Percentiles rank a stretch among this genome's conserved stretches.
phyloP scores from a whole-genome alignment of 2,888 invertebrate genomes.

The Phrixothrix hirtus region DNA sequence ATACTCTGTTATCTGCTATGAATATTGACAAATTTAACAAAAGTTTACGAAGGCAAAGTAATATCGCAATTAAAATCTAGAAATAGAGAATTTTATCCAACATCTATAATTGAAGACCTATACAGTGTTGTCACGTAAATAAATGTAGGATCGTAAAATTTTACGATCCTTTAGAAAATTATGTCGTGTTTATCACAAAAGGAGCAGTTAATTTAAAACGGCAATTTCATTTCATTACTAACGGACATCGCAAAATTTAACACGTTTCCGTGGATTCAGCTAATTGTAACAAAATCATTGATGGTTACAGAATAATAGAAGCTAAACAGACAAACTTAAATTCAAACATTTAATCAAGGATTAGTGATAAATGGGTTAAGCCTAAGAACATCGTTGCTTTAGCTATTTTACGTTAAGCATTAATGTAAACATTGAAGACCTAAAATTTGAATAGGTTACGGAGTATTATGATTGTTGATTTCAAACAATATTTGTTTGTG shows the following conservation, averaged over 20 bases:
- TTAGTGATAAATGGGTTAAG: constrained; percentile 9
- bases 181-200: no score
- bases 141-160: neutral
- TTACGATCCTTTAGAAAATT: neutral
- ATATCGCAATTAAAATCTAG: no score
- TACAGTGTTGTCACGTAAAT: neutral
- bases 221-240: no score
- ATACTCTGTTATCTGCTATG: no score
- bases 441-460: neutral
- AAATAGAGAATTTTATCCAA: neutral
- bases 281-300: no score
- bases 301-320: no score
- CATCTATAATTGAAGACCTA: neutral
- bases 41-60: no score
- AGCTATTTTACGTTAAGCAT: constrained; percentile 6
- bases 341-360: constrained; percentile 13
- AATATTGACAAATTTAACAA: no score
- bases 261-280: no score
- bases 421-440: constrained; percentile 2
- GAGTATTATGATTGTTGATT: neutral
- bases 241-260: no score
- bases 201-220: no score
- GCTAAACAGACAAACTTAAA: constrained; percentile 4
- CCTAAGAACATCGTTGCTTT: neutral
- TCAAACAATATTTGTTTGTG: constrained; percentile 1